These are phyloP conservation scores for Eira barbara DNA, from an alignment of 2,113 vertebrate species.

Conservation along the genomic window DNA sequence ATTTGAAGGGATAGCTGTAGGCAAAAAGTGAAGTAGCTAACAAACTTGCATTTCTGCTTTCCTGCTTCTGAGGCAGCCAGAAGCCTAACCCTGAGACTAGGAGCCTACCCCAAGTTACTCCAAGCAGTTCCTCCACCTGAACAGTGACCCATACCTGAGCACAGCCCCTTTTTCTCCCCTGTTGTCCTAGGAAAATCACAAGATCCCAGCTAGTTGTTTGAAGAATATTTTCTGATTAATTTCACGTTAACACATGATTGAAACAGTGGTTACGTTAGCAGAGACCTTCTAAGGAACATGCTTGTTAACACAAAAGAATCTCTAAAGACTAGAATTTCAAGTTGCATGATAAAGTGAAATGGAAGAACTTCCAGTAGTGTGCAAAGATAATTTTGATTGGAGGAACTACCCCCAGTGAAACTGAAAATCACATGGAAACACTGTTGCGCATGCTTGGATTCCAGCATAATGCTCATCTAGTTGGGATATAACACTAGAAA, in stretches of 20 bases:
- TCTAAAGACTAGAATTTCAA: conserved; percentile 27
- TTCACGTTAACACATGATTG: not conserved
- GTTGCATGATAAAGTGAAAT: not conserved
- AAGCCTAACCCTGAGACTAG: not conserved
- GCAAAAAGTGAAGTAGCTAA: not conserved
- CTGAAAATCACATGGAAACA: not conserved
- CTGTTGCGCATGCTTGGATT: not conserved
- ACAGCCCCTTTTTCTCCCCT: not conserved
- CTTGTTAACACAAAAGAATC: not conserved
- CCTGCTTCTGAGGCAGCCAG: not conserved
- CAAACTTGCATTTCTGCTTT: not conserved
- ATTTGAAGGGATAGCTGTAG: not conserved
- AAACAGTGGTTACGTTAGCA: not conserved
- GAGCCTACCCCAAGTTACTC: not conserved
- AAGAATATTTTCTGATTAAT: conserved; percentile 18
- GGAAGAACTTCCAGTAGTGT: not conserved
- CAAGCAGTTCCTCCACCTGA: not conserved
- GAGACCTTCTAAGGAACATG: not conserved
- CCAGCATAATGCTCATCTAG: not conserved
- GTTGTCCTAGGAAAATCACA: not conserved
- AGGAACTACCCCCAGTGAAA: not conserved
- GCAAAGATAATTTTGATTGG: not conserved
- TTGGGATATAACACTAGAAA: not conserved
- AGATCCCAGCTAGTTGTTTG: not conserved
- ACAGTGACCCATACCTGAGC: not conserved